Evolutionary conservation across 2,113 vertebrate species (phyloP).

Genomic region (Sinosuthora webbiana): DNA sequence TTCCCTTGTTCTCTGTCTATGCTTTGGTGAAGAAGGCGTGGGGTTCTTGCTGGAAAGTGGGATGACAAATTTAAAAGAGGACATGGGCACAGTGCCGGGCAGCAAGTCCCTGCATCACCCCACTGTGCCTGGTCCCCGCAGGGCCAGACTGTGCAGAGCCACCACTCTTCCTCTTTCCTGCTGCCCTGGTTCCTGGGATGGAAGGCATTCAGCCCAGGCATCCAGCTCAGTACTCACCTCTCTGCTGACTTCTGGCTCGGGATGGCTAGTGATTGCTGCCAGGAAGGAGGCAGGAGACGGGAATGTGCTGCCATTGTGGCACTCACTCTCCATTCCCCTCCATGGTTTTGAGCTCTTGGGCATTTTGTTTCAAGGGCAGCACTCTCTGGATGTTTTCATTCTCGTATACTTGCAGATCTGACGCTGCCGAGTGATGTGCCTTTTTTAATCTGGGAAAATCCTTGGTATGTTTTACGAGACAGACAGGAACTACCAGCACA

Average conservation of each 20-base stretch:
- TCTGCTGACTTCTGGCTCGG: accelerated
- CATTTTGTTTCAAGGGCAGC: background rate
- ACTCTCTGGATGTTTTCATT: background rate
- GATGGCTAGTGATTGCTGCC: background rate
- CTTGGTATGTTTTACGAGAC: accelerated
- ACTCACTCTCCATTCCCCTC: background rate
- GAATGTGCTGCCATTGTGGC: accelerated
- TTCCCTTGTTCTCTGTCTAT: background rate
- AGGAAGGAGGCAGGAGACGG: background rate
- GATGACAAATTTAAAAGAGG: background rate
- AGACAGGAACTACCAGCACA: background rate
- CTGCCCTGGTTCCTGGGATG: background rate
- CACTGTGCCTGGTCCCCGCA: background rate
- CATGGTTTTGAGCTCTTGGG: background rate
- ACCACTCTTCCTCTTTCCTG: background rate
- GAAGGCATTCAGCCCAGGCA: background rate
- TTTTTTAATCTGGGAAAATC: background rate
- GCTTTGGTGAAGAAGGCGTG: background rate
- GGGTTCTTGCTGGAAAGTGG: background rate
- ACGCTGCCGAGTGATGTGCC: background rate
- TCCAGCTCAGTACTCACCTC: accelerated
- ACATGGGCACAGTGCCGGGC: accelerated
- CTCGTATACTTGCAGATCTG: background rate
- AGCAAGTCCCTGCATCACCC: background rate
- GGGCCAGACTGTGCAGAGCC: background rate